Evolutionary conservation across 2,797 vertebrate genomes (phyloP), one percentile per base, ranked within the genome.

Genomic region (Tragopan temminckii): DNA sequence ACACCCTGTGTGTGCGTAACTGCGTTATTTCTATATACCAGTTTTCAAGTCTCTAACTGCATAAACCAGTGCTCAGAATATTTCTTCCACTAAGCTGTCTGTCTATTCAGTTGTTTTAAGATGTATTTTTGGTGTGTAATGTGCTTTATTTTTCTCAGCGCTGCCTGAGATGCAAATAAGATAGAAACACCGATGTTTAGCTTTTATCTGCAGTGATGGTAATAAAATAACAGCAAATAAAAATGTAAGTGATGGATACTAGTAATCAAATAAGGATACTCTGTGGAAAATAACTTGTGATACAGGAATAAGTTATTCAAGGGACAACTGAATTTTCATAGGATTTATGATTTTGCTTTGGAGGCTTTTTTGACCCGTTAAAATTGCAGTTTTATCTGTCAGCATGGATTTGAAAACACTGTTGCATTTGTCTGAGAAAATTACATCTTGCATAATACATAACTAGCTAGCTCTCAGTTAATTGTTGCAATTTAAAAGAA

Each of bases 381-480:
- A 93, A 94, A 79, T 89, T 89, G 80, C 79, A 86, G 80, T 88
- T 93, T 84, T 80, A 75, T 96, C 74, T 94, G 72, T 69, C 62
- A 90, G 89, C 61, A 25, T 62, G 92, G 72, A 75, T 96, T 90
- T 74, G 72, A 74, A 94, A 95, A 94, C 77, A 85, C 72, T 80
- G 3, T 72, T 89, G 92, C 86, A 76, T 93, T 89, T 85, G 35
- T 95, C 80, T 93, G 69, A 55, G 55, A 78, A 90, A 95, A 96
- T 96, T 89, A 40, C 43, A 3, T 95, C 62, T 75, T 75, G 79
- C 90, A 80, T 91, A 80, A 80, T 76, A 55, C 8, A 57, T 72
- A 92, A 58, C 81, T 66, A 90, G 86, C 63, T 87, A 77, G 64
- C 11, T 3, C 72, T 93, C 21, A 53, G 78, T 43, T 94, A 82